phyloP scores from a whole-genome alignment of 2,888 invertebrate species.

The Odontothrips loti region DNA sequence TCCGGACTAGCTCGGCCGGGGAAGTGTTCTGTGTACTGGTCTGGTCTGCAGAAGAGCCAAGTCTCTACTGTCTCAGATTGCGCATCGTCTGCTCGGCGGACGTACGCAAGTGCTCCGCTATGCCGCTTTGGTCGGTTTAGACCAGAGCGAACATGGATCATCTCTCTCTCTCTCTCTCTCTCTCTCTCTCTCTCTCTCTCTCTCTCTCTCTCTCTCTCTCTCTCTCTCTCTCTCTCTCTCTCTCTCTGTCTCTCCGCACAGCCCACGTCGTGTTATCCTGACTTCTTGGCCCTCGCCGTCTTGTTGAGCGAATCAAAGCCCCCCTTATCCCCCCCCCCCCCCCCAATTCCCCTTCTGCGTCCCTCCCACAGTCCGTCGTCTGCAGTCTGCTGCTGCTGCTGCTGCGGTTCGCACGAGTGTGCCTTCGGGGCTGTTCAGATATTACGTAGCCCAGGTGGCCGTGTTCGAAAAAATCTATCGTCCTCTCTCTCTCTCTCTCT shows the following conservation, averaged over 20 bases:
- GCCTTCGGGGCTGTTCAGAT: too few species aligned
- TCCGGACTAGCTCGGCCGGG: too few species aligned
- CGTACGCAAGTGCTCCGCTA: too few species aligned
- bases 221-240: neutral
- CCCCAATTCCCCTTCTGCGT: neutral
- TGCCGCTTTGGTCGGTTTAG: too few species aligned
- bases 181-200: neutral
- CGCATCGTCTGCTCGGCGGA: too few species aligned
- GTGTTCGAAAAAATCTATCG: too few species aligned
- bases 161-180: neutral
- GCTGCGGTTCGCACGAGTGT: too few species aligned
- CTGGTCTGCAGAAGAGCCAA: too few species aligned
- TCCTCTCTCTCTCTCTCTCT: neutral
- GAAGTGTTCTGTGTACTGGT: too few species aligned
- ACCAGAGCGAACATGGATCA: neutral
- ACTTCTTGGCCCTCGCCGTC: neutral
- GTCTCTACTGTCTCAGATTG: too few species aligned
- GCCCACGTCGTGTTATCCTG: neutral
- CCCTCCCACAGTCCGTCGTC: neutral
- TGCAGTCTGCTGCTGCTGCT: neutral
- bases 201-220: slow-evolving; percentile 1
- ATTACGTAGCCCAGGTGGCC: too few species aligned
- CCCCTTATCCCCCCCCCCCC: neutral
- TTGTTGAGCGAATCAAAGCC: neutral
- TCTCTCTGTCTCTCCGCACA: neutral